Evolutionary conservation across 1,140 invertebrate genomes (phyloP).

Genomic region (Neodiprion virginianus): DNA sequence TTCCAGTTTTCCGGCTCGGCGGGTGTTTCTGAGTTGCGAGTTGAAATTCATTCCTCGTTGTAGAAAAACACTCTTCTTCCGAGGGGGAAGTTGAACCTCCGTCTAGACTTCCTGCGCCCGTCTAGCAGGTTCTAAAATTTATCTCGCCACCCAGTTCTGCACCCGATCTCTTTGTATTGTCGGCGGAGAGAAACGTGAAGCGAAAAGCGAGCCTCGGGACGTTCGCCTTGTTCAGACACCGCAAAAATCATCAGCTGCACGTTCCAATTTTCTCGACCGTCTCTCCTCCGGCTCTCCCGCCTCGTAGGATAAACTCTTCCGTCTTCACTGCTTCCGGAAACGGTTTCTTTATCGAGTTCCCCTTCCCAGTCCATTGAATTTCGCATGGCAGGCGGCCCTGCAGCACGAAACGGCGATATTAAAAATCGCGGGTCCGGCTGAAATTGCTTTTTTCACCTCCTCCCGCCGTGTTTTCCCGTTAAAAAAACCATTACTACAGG

Average conservation of each 20-base stretch:
- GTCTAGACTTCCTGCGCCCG: background rate
- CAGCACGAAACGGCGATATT: background rate
- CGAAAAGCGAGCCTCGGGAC: background rate
- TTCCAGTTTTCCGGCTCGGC: background rate
- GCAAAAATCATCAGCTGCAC: too few relatives aligned
- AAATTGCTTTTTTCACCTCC: background rate
- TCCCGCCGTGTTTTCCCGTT: background rate
- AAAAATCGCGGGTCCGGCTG: background rate
- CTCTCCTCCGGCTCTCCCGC: background rate
- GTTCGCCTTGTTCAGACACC: too few relatives aligned
- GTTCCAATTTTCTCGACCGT: background rate
- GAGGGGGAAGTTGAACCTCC: background rate
- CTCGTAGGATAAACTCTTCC: background rate
- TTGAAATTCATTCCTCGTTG: background rate
- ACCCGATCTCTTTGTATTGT: background rate
- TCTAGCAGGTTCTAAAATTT: background rate
- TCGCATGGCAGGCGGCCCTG: background rate
- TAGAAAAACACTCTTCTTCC: slow-evolving; percentile 1
- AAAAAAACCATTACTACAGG: background rate
- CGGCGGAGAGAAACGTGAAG: background rate
- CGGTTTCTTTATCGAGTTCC: too few relatives aligned
- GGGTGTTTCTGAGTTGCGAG: background rate
- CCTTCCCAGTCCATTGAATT: too few relatives aligned
- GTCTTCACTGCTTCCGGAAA: background rate
- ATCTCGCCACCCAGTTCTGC: background rate